Percentiles rank a stretch among this genome's conserved stretches.
Evolutionary conservation across 1,140 invertebrate genomes (phyloP).

Genomic region (Helicoverpa armigera): DNA sequence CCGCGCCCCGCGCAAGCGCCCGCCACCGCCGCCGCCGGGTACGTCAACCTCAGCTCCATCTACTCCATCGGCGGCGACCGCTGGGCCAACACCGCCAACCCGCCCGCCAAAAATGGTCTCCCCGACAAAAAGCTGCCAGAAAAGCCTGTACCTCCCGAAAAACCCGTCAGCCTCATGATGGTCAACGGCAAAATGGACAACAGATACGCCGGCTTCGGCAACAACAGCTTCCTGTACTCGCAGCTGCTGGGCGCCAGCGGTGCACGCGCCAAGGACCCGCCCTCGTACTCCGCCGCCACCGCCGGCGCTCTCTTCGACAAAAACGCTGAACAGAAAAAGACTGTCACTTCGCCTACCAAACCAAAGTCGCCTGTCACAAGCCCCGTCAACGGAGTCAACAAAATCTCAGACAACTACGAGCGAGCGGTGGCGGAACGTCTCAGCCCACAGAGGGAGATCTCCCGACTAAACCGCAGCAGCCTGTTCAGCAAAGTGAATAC

Average conservation of each 20-base stretch:
- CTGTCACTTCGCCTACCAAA: slow-evolving; percentile 69
- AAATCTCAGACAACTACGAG: slow-evolving; percentile 85
- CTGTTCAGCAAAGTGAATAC: slow-evolving; percentile 84
- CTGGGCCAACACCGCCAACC: slow-evolving; percentile 64
- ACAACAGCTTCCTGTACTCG: slow-evolving; percentile 84
- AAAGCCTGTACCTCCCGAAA: slow-evolving; percentile 80
- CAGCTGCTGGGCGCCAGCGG: slow-evolving; percentile 78
- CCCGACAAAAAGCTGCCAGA: slow-evolving; percentile 73
- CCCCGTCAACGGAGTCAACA: slow-evolving; percentile 82
- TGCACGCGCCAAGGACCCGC: slow-evolving; percentile 75
- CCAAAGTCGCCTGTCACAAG: slow-evolving; percentile 74
- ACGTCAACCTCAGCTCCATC: slow-evolving; percentile 84
- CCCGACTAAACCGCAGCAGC: slow-evolving; percentile 75
- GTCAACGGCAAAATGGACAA: slow-evolving; percentile 82
- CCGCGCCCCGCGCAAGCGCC: slow-evolving; percentile 41
- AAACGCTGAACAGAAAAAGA: slow-evolving; percentile 56
- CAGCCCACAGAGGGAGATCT: slow-evolving; percentile 76
- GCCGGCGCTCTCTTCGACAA: slow-evolving; percentile 71
- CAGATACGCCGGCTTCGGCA: slow-evolving; percentile 72
- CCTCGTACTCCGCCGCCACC: slow-evolving; percentile 77
- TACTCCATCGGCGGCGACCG: slow-evolving; percentile 78
- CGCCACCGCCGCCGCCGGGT: slow-evolving; percentile 62
- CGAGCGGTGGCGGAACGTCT: slow-evolving; percentile 77
- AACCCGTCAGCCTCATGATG: slow-evolving; percentile 83
- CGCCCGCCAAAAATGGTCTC: slow-evolving; percentile 67